phyloP scores from a whole-genome alignment of 2,113 vertebrate species.

The Theristicus caerulescens region DNA sequence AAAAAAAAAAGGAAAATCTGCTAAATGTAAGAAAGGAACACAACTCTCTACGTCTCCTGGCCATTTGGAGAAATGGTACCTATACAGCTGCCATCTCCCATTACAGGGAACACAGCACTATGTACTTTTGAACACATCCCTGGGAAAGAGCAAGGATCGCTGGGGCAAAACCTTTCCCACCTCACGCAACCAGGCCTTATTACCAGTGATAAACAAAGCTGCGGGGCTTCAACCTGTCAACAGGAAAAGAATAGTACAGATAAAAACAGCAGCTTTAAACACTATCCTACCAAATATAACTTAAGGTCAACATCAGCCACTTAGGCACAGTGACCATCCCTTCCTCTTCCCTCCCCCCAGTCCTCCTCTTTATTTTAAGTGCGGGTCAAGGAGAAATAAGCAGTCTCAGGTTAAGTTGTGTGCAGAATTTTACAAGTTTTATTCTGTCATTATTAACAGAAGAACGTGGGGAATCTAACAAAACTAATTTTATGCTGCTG shows the following conservation, averaged over 20 bases:
- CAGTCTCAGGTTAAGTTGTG: background rate
- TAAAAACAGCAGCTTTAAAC: background rate
- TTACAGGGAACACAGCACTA: background rate
- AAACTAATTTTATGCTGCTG: background rate
- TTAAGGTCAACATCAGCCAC: background rate
- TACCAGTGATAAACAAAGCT: background rate
- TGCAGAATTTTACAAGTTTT: background rate
- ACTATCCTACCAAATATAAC: background rate
- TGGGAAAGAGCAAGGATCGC: background rate
- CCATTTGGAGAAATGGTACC: background rate
- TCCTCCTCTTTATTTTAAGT: background rate
- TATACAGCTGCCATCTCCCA: background rate
- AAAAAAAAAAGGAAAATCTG: background rate
- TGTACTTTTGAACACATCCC: rapidly evolving
- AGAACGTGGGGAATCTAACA: background rate
- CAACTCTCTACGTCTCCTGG: background rate
- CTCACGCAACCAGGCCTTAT: background rate
- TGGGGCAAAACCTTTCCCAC: background rate
- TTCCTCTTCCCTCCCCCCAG: background rate
- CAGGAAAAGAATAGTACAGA: background rate
- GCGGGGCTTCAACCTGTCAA: background rate
- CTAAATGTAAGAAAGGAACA: background rate
- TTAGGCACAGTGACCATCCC: background rate
- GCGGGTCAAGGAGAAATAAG: background rate
- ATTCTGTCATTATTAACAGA: background rate